A percentile compares a stretch with the other conserved stretches of the same genome.
Conservation (phyloP, 2,797 vertebrate genomes). For the Pogonophryne albipinna region DNA sequence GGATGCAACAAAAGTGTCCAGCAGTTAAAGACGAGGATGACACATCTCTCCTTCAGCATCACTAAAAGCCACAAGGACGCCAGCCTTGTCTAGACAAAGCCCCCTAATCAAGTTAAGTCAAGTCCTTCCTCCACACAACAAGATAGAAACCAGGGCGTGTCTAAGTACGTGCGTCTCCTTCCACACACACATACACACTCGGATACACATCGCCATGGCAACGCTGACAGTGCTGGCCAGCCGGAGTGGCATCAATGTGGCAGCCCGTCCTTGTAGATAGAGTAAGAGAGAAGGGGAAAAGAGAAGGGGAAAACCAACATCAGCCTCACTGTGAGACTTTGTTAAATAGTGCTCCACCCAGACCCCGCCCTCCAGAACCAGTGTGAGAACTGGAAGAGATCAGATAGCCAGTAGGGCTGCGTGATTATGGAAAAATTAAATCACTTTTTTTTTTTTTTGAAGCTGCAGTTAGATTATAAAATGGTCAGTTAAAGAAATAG, state of each 20-base stretch:
- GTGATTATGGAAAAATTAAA: no score
- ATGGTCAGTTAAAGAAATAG: background rate
- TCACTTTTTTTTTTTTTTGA: no score
- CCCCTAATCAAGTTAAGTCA: slow-evolving; percentile 74
- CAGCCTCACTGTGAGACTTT: slow-evolving; percentile 7
- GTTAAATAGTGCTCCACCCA: slow-evolving; percentile 15
- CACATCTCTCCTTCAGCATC: slow-evolving; percentile 57
- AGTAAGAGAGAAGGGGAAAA: background rate
- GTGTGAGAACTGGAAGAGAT: background rate
- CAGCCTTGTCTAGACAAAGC: slow-evolving; percentile 73
- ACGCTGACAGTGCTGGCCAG: slow-evolving; percentile 59
- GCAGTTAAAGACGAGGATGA: slow-evolving; percentile 43
- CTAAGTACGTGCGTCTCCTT: slow-evolving; percentile 33
- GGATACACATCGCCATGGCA: slow-evolving; percentile 69
- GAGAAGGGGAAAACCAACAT: background rate
- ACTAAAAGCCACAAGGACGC: slow-evolving; percentile 63
- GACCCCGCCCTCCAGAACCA: background rate
- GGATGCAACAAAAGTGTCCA: background rate
- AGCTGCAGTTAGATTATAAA: background rate
- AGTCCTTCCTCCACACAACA: slow-evolving; percentile 46
- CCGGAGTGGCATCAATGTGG: slow-evolving; percentile 64
- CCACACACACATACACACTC: slow-evolving; percentile 15
- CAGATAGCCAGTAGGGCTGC: background rate
- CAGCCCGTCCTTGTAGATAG: slow-evolving; percentile 53
- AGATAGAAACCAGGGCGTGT: slow-evolving; percentile 60